Conservation (phyloP, 2,797 vertebrate species). For the Scarus forsteni region DNA sequence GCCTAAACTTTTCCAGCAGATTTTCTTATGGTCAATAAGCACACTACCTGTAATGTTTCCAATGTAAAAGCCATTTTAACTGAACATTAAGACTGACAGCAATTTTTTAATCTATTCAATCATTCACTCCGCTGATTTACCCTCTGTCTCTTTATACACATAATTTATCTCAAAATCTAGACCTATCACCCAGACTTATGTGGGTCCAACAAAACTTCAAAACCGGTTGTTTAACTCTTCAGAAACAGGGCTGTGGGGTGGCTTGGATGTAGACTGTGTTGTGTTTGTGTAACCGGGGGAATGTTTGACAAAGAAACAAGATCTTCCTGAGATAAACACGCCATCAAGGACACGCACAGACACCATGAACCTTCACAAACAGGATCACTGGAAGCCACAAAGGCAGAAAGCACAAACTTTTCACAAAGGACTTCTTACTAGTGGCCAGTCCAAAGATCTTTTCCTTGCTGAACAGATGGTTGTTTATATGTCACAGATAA, state of each 20-base stretch:
- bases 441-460: constrained; percentile 12
- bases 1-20: too few relatives aligned
- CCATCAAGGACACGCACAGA: constrained; percentile 34
- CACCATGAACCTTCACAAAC: constrained; percentile 29
- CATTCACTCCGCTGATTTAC: too few relatives aligned
- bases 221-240: constrained; percentile 33
- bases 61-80: too few relatives aligned
- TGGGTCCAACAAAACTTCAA: constrained; percentile 1
- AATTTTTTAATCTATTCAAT: too few relatives aligned
- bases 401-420: constrained; percentile 27
- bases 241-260: constrained; percentile 17
- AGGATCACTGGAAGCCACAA: constrained; percentile 28
- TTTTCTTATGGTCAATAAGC: too few relatives aligned
- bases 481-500: constrained; percentile 23
- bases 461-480: constrained; percentile 46
- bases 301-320: constrained; percentile 44
- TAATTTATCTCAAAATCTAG: too few relatives aligned
- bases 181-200: too few relatives aligned
- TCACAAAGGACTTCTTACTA: constrained; percentile 10
- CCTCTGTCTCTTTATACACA: too few relatives aligned
- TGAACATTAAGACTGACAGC: too few relatives aligned
- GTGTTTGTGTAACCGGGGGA: constrained; percentile 37
- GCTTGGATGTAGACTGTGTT: constrained; percentile 28
- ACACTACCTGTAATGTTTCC: too few relatives aligned
- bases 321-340: constrained; percentile 20